A percentile compares a stretch with the other conserved stretches of the same genome.
Conservation (phyloP, 2,113 vertebrate species). For the Okapia johnstoni region DNA sequence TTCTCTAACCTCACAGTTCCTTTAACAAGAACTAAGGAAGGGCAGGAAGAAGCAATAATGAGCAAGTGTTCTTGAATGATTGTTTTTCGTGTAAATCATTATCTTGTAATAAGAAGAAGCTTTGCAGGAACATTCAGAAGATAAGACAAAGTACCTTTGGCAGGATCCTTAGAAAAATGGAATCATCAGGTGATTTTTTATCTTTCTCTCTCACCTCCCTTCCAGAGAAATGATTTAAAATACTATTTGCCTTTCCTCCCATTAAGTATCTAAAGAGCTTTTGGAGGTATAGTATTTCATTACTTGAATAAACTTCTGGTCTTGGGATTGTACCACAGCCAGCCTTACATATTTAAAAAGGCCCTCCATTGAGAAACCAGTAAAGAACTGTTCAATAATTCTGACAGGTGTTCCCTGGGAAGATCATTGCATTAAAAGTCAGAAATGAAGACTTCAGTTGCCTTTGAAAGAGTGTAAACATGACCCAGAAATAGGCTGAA, state of each 20-base stretch:
- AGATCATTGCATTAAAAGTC: background rate
- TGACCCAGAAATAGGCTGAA: background rate
- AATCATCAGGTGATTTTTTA: background rate
- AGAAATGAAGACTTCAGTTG: background rate
- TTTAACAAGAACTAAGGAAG: background rate
- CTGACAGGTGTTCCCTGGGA: background rate
- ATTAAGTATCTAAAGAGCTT: background rate
- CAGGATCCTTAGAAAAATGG: background rate
- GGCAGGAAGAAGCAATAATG: background rate
- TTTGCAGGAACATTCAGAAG: background rate
- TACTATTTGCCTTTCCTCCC: background rate
- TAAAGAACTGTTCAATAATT: background rate
- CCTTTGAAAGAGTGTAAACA: constrained; percentile 10
- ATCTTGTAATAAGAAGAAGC: background rate
- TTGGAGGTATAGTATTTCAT: background rate
- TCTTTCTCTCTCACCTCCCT: background rate
- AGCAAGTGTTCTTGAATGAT: background rate
- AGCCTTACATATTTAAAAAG: constrained; percentile 19
- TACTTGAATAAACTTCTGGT: background rate
- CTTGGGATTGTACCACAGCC: background rate
- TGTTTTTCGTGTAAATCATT: background rate
- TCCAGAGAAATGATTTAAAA: background rate
- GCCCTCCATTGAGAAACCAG: background rate
- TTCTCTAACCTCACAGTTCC: background rate
- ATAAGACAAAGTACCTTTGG: background rate